phyloP scores from a whole-genome alignment of 2,888 invertebrate genomes.

The Cheilosia grossa region DNA sequence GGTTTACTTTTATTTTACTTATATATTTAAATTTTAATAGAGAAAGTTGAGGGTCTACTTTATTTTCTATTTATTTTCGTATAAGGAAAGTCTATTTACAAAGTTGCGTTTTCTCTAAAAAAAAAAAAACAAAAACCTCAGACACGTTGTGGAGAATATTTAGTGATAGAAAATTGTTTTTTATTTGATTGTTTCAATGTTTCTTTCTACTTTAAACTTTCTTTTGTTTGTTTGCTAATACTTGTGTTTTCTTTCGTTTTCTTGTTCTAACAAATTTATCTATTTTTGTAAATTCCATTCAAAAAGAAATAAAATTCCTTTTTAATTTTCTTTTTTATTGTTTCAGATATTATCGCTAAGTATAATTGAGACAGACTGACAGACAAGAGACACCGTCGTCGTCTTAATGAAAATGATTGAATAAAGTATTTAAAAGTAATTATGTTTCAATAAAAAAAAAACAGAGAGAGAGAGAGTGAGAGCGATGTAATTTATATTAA shows the following conservation, averaged over 20 bases:
- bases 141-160: slow-evolving; percentile 71
- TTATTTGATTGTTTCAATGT: slow-evolving; percentile 1
- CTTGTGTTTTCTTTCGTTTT: slow-evolving; percentile 18
- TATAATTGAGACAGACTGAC: slow-evolving; percentile 73
- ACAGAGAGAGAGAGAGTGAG: slow-evolving; percentile 18
- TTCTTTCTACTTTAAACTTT: background rate
- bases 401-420: slow-evolving; percentile 59
- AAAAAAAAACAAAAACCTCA: slow-evolving; percentile 70
- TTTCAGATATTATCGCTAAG: slow-evolving; percentile 75
- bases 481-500: slow-evolving; percentile 62
- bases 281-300: slow-evolving; percentile 37
- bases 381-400: slow-evolving; percentile 73
- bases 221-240: too few species aligned
- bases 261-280: slow-evolving; percentile 12
- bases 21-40: slow-evolving; percentile 20
- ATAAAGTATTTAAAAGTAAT: slow-evolving; percentile 41
- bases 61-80: slow-evolving; percentile 27
- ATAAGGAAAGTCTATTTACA: slow-evolving; percentile 1
- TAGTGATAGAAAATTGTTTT: slow-evolving; percentile 39
- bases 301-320: slow-evolving; percentile 61
- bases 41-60: slow-evolving; percentile 32
- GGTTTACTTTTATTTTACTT: slow-evolving; percentile 8
- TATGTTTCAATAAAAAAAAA: slow-evolving; percentile 44
- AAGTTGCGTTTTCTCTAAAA: slow-evolving; percentile 28
- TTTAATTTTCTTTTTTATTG: slow-evolving; percentile 75